Evolutionary conservation across 2,113 vertebrate genomes (phyloP).

Genomic region (Pelusios castaneus): DNA sequence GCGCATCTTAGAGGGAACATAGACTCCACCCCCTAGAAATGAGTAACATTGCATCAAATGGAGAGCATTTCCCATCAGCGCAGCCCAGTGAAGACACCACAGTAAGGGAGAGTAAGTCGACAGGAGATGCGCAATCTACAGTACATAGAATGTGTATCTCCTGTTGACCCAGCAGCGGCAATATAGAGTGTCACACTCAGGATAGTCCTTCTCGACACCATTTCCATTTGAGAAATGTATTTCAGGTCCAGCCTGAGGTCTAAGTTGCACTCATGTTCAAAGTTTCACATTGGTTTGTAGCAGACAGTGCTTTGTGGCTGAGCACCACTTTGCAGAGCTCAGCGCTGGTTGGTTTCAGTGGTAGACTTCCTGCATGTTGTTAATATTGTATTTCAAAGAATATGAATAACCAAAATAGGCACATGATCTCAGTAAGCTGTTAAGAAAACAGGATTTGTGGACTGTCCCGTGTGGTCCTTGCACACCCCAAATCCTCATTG

Average conservation of each 20-base stretch:
- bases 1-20: no score
- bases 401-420: neutral
- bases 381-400: neutral
- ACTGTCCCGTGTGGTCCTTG: neutral
- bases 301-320: no score
- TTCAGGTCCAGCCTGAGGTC: neutral
- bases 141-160: no score
- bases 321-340: neutral
- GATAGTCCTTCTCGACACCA: neutral
- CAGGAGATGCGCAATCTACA: no score
- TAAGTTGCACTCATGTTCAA: neutral
- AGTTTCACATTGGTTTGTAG: neutral
- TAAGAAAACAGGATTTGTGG: neutral
- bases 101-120: no score
- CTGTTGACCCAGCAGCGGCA: no score
- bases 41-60: no score
- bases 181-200: neutral
- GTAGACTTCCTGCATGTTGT: no score
- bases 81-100: no score
- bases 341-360: neutral
- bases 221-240: neutral
- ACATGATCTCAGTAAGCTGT: neutral
- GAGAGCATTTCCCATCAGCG: no score
- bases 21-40: no score
- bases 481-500: neutral